A percentile compares a stretch with the other conserved stretches of the same genome.
Conservation (phyloP, 1,140 invertebrate genomes). For the Triops cancriformis region DNA sequence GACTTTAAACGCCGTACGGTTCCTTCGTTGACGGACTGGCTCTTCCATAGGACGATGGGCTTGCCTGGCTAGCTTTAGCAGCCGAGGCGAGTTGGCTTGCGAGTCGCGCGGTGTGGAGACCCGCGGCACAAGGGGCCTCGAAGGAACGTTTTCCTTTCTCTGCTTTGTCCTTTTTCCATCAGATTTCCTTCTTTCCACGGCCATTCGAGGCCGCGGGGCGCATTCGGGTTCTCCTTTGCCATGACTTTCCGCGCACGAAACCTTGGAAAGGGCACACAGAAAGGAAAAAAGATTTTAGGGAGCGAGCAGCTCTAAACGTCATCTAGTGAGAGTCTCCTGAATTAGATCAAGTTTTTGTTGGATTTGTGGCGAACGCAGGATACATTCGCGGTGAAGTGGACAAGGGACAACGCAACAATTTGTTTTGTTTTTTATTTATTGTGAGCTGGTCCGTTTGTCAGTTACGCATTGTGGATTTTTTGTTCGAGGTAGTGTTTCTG, state of each 20-base stretch:
- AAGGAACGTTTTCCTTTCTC: background rate
- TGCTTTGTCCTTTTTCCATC: background rate
- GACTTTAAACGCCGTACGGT: background rate
- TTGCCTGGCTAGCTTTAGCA: background rate
- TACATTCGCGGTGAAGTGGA: too few relatives aligned
- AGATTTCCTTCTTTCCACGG: background rate
- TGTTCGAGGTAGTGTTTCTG: too few relatives aligned
- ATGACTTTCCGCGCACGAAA: background rate
- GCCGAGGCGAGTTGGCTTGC: too few relatives aligned
- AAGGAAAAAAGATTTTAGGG: background rate
- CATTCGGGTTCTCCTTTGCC: background rate
- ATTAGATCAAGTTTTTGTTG: too few relatives aligned
- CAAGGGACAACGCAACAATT: too few relatives aligned
- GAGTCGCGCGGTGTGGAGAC: background rate
- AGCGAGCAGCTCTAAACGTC: background rate
- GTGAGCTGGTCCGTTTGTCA: too few relatives aligned
- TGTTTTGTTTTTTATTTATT: too few relatives aligned
- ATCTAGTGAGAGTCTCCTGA: too few relatives aligned
- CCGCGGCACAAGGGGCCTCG: background rate
- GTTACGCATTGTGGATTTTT: too few relatives aligned
- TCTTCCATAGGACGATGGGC: background rate
- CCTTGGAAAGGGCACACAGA: background rate
- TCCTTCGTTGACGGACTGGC: background rate
- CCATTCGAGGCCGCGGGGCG: background rate
- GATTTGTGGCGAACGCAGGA: too few relatives aligned